Evolutionary conservation across 92 coral and sea anemone species (phyloP).

Genomic region (Umimayanthus chanpuru): DNA sequence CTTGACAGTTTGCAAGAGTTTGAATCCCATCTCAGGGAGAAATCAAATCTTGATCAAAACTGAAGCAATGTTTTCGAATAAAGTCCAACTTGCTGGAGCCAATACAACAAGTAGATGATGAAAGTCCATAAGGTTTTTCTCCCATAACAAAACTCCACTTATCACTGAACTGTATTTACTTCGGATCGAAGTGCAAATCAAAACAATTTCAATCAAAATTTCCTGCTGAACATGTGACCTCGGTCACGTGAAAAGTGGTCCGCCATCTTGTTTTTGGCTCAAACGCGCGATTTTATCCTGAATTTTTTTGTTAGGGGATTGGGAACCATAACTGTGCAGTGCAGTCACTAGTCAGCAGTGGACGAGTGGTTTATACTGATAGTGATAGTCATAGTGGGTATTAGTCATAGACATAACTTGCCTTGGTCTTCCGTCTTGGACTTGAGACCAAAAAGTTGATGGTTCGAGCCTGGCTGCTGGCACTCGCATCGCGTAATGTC

Average conservation of each 20-base stretch:
- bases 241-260: conserved; percentile 20
- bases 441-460: no score
- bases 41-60: conserved; percentile 19
- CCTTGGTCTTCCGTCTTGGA: no score
- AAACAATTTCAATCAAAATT: conserved; percentile 24
- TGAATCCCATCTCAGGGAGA: conserved; percentile 21
- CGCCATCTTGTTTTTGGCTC: conserved; percentile 9
- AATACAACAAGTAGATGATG: conserved; percentile 17
- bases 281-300: conserved; percentile 28
- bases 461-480: no score
- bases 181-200: conserved; percentile 28
- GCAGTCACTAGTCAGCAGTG: no score
- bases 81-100: conserved; percentile 29
- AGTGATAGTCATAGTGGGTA: no score
- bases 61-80: conserved; percentile 9
- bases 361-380: no score
- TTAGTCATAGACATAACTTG: no score
- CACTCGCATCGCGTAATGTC: no score
- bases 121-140: conserved; percentile 10
- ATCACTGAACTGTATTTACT: conserved; percentile 17
- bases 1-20: conserved; percentile 22
- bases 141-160: conserved; percentile 18
- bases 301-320: conserved; percentile 21
- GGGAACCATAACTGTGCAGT: conserved; percentile 4
- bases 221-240: conserved; percentile 22